Percentiles rank a stretch among this genome's conserved stretches.
phyloP scores from a whole-genome alignment of 2,797 vertebrate genomes.

The Lophius americanus region DNA sequence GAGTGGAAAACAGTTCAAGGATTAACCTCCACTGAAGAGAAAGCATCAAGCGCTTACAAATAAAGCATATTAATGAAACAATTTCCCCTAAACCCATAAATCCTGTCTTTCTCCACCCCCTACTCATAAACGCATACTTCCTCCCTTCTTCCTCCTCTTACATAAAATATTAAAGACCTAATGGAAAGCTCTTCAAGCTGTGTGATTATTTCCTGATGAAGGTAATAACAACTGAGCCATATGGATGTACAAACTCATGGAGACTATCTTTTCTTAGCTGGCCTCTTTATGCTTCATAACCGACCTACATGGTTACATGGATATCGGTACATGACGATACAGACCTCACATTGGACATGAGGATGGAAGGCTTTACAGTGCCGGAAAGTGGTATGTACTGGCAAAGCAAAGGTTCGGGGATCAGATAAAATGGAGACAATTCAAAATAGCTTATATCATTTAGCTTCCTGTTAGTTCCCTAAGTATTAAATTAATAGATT shows the following conservation, averaged over 20 bases:
- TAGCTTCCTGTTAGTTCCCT: conserved; percentile 23
- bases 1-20: conserved; percentile 3
- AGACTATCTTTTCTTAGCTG: conserved; percentile 13
- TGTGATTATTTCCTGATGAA: conserved; percentile 56
- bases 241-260: conserved; percentile 11
- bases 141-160: conserved; percentile 31
- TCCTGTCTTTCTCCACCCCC: conserved; percentile 11
- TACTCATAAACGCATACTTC: conserved; percentile 28
- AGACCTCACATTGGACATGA: conserved; percentile 23
- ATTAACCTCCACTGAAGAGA: not conserved
- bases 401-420: conserved; percentile 5
- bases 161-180: conserved; percentile 43
- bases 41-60: conserved; percentile 18
- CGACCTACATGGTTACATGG: conserved; percentile 14
- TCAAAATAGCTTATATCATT: conserved; percentile 18
- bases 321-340: no score
- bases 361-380: not conserved
- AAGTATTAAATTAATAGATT: conserved; percentile 24
- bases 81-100: conserved; percentile 43
- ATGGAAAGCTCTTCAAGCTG: conserved; percentile 50
- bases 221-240: conserved; percentile 7
- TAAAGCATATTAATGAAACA: conserved; percentile 36
- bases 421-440: conserved; percentile 31
- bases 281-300: not conserved
- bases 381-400: not conserved